Base-by-base conservation (phyloP, 2,888 invertebrate species). In the Nomada lathburiana region DNA sequence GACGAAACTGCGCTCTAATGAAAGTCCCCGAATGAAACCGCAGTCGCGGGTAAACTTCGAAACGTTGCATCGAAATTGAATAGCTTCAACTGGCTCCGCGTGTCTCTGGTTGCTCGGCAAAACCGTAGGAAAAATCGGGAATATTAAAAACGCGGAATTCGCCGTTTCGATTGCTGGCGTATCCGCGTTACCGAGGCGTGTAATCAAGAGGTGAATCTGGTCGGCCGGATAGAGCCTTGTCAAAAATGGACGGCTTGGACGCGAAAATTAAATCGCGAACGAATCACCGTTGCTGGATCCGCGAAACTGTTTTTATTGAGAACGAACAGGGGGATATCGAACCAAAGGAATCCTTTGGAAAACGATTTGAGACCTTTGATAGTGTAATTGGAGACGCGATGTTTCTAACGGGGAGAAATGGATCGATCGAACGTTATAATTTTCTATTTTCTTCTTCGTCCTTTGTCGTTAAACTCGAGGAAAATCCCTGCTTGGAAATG, bases 11-110 rank as follows among this genome's bases (percentile, higher is more conserved):
- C 18, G 10, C 26, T 47, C 29, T 44, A 59, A 69, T 69, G 29
- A 69, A 69, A 59, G 59, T 59, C 36, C n/a, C 29, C 47, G 44
- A 47, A 44, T 47, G n/a, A n/a, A 69, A 69, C 44, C 53, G 26
- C 53, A 20, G 23, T 44, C 57, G 10, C 13, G 44, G 59, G 69
- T 44, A 29, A 47, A 59, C 69, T 26, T 69, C 57, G 29, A 59
- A 59, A 69, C 36, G 50, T 50, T 1, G 50, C 50, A 57, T 26
- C 57, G 47, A 69, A 69, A 69, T 69, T 57, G 69, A 59, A 69
- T 26, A 26, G 44, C 18, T 59, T 10, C 26, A 44, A 57, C 16
- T 5, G 52, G 42, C 44, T 36, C 5, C n/a, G n/a, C 16, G 52
- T n/a, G 53, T 20, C 23, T 20, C 36, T 59, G 44, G 26, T 47